Base-by-base conservation (phyloP, 2,797 vertebrate genomes). In the Takifugu ocellatus region DNA sequence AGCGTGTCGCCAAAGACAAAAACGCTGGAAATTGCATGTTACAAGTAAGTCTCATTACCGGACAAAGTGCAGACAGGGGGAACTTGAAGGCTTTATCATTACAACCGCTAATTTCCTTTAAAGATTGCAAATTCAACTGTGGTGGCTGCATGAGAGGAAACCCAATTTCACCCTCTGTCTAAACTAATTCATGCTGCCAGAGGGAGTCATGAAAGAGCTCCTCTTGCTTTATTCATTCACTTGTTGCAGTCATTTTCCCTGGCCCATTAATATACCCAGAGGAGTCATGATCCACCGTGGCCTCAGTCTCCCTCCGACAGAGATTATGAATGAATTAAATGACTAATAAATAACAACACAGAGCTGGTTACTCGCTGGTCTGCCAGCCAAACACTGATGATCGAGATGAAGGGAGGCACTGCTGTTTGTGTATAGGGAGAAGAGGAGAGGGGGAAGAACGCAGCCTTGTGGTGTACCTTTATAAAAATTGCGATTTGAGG, bases 241-340 rank as follows among this genome's bases (percentile, higher is more conserved):
- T 82, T 84, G 79, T 76, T 80, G 72, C 77, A 80, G 72, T 63
- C 43, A 31, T 72, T 79, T 78, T 68, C 57, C 45, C 9, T 15
- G 47, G 67, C 49, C 57, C 59, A 70, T 79, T 84, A 81, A 79
- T 73, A 65, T 67, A 42, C 63, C 65, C 59, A 59, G 54, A 60
- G 68, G 54, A 59, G 60, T 9, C 70, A 78, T 79, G 73, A 77
- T 68, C 72, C 81, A 78, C 68, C 78, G 67, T 17, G 43, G 51
- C 71, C 65, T 66, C 59, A 25, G 75, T 50, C 61, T 75, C 39
- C 54, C 46, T 74, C 64, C 68, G 57, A 45, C 74, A 59, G 36
- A 14, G 36, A 39, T 39, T 14, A 2, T 21, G 36, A 76, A 76
- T 78, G 43, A 81, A 72, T 81, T 70, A 77, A 75, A 54, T 79